phyloP scores from a whole-genome alignment of 2,113 vertebrate species.

The Silurus glanis region DNA sequence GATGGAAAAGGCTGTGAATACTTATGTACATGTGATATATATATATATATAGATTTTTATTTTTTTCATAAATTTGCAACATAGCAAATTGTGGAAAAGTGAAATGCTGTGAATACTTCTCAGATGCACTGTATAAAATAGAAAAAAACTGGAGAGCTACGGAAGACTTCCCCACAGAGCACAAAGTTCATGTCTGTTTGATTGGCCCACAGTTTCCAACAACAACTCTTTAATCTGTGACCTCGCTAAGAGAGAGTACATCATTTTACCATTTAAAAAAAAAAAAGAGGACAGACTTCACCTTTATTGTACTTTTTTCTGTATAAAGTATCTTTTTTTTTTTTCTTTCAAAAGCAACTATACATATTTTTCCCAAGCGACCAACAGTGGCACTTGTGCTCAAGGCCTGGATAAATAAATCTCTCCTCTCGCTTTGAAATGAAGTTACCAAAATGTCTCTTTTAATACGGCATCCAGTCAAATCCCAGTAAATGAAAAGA shows the following conservation, averaged over 20 bases:
- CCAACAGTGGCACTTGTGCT: slow-evolving; percentile 44
- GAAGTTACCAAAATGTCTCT: slow-evolving; percentile 64
- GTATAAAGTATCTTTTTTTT: slow-evolving; percentile 39
- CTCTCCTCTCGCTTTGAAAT: slow-evolving; percentile 68
- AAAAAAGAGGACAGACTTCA: slow-evolving; percentile 63
- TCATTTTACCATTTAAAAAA: slow-evolving; percentile 65
- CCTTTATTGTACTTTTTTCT: slow-evolving; percentile 29
- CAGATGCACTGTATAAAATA: neutral
- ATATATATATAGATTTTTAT: no score
- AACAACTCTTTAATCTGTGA: slow-evolving; percentile 63
- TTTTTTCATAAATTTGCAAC: no score
- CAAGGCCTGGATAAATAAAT: slow-evolving; percentile 58
- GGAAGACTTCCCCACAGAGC: slow-evolving; percentile 65
- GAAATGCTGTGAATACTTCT: no score
- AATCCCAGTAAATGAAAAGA: slow-evolving; percentile 62
- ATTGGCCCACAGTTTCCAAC: slow-evolving; percentile 65
- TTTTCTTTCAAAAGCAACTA: slow-evolving; percentile 31
- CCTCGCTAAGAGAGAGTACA: slow-evolving; percentile 50
- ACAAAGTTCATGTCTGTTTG: slow-evolving; percentile 72
- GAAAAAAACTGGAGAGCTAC: slow-evolving; percentile 24
- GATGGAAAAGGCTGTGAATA: no score
- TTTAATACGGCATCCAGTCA: slow-evolving; percentile 62
- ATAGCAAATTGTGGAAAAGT: no score
- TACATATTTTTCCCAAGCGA: slow-evolving; percentile 61
- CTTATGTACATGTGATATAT: no score